Base-by-base conservation (phyloP, 2,888 invertebrate species). In the Hypomecis punctinalis region DNA sequence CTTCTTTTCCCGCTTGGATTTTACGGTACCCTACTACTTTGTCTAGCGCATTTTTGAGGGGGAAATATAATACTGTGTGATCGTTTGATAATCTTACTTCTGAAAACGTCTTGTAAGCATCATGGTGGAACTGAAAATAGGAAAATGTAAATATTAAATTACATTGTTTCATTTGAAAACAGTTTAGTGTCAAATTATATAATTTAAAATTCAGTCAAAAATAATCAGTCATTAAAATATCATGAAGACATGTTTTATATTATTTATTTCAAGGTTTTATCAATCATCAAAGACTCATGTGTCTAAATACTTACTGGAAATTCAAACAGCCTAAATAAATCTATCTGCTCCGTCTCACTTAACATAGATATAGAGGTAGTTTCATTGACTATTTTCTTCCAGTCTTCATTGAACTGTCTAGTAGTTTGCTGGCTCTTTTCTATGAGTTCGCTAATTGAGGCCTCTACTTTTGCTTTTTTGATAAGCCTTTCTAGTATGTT, bases 21-120 rank as follows among this genome's bases (percentile, higher is more conserved):
- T 93, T 91, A 77, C 95, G 95, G 75, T 95, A 96, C 0, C 97
- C 97, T 0, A 96, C 95, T 39, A 95, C 84, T 76, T 90, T 89
- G 40, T 94, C 94, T 54, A 94, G 82, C 0, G 94, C 89, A 78
- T 95, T 95, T 77, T 94, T 92, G 52, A 97, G 81, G 4, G 96
- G 96, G 78, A 97, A 95, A 79, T 95, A 95, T 73, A 97, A 85
- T 73, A 90, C 80, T 66, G 94, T 92, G 10, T 87, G 84, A 60
- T 91, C 86, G 33, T 83, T 68, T 63, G 95, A 93, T 53, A 95
- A 92, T 79, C 94, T 83, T 49, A 95, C 93, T 70, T 95, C 94
- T 68, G 95, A 82, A 71, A 93, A 84, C 45, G 90, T 84, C 78
- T 95, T 90, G 37, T 86, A 79, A 8, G 85, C 83, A 51, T 92